Evolutionary conservation across 2,113 vertebrate genomes (phyloP).

Genomic region (Vireo altiloquus): DNA sequence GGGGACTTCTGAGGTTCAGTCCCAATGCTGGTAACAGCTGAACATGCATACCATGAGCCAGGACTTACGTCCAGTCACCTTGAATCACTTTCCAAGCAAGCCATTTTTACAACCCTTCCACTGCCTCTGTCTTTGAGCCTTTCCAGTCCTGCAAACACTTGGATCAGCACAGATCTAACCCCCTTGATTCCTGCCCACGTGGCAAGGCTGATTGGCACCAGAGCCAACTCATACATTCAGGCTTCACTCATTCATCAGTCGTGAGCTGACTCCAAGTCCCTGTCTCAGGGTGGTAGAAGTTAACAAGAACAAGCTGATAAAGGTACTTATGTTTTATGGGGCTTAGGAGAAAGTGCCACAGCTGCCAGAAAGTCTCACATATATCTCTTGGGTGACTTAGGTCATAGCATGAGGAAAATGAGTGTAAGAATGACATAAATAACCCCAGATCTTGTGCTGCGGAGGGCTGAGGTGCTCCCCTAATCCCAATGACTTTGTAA

Average conservation of each 20-base stretch:
- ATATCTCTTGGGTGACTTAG: neutral
- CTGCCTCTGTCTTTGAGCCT: neutral
- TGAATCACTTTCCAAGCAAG: neutral
- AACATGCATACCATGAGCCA: neutral
- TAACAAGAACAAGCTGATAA: neutral
- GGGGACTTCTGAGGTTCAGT: neutral
- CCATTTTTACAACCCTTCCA: neutral
- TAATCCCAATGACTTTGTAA: neutral
- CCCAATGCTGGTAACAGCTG: neutral
- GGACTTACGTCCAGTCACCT: neutral
- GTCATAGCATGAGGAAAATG: neutral
- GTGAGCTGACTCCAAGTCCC: neutral
- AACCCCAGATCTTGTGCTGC: neutral
- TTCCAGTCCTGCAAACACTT: neutral
- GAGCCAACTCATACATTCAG: neutral
- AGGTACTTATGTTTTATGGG: neutral
- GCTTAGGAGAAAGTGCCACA: neutral
- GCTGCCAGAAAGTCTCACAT: neutral
- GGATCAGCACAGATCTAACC: neutral
- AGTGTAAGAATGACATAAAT: neutral
- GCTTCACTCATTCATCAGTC: neutral
- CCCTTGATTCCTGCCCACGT: neutral
- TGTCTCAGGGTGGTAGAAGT: neutral
- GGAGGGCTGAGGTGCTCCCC: neutral
- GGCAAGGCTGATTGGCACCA: neutral